A percentile compares a stretch with the other conserved stretches of the same genome.
Evolutionary conservation across 2,797 vertebrate genomes (phyloP).

Genomic region (Tympanoctomys barrerae): DNA sequence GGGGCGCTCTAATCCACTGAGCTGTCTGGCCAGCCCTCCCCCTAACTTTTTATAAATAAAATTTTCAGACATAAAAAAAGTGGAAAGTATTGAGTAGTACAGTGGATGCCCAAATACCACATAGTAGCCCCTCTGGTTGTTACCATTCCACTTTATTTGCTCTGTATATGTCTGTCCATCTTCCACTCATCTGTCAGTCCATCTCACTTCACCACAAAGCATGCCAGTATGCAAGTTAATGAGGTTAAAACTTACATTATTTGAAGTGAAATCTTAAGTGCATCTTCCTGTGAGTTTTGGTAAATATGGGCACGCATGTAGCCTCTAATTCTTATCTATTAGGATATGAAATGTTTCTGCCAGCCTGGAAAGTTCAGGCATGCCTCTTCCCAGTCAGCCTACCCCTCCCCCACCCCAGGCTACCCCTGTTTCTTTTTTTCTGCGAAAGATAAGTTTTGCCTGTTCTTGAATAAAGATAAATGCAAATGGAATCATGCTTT

Average conservation of each 20-base stretch:
- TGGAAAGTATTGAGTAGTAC: background rate
- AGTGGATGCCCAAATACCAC: fast-evolving
- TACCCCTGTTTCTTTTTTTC: background rate
- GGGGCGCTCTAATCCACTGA: too few relatives aligned
- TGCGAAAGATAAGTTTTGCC: background rate
- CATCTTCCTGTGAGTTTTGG: background rate
- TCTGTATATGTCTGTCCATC: background rate
- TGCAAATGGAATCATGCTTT: background rate
- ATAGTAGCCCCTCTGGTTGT: background rate
- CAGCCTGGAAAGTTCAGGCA: background rate
- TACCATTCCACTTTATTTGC: background rate
- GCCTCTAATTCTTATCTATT: background rate
- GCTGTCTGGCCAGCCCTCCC: too few relatives aligned
- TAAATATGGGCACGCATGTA: fast-evolving
- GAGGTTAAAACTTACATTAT: background rate
- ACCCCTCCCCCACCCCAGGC: too few relatives aligned
- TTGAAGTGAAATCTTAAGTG: background rate
- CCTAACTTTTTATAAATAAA: background rate
- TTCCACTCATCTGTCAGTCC: background rate
- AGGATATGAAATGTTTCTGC: background rate
- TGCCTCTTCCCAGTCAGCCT: background rate
- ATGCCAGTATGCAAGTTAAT: background rate
- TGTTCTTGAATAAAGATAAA: background rate
- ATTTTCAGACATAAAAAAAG: background rate
- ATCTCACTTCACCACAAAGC: background rate